phyloP scores from a whole-genome alignment of 2,797 vertebrate genomes.

The Podargus strigoides region DNA sequence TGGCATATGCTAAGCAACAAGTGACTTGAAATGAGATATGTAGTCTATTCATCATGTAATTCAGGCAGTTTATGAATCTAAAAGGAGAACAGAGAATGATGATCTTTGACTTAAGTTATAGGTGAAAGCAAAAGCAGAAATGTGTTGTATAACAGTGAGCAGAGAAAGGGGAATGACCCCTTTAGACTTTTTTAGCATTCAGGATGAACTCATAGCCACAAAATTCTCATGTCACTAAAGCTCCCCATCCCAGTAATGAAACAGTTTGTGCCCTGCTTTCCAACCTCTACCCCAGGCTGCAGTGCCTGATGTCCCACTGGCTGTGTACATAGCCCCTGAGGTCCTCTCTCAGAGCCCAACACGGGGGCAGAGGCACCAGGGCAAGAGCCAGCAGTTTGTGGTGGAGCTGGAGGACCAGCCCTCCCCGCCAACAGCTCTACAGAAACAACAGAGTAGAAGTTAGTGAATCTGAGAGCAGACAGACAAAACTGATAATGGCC shows the following conservation, averaged over 20 bases:
- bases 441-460: background rate
- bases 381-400: background rate
- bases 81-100: background rate
- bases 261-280: background rate
- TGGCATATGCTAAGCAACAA: background rate
- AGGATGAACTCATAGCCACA: background rate
- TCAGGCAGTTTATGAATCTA: background rate
- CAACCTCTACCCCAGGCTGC: background rate
- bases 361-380: rapidly evolving
- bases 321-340: background rate
- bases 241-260: background rate
- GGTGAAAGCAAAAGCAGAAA: background rate
- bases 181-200: background rate
- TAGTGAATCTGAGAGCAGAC: background rate
- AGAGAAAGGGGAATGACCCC: background rate
- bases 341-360: background rate
- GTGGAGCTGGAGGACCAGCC: background rate
- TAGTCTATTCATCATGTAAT: background rate
- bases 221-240: background rate
- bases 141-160: background rate
- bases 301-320: background rate
- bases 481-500: background rate
- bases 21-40: background rate
- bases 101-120: background rate
- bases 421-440: background rate